Evolutionary conservation across 2,888 invertebrate genomes (phyloP), one percentile per base, ranked within the genome.

Genomic region (Amphipyra berbera): DNA sequence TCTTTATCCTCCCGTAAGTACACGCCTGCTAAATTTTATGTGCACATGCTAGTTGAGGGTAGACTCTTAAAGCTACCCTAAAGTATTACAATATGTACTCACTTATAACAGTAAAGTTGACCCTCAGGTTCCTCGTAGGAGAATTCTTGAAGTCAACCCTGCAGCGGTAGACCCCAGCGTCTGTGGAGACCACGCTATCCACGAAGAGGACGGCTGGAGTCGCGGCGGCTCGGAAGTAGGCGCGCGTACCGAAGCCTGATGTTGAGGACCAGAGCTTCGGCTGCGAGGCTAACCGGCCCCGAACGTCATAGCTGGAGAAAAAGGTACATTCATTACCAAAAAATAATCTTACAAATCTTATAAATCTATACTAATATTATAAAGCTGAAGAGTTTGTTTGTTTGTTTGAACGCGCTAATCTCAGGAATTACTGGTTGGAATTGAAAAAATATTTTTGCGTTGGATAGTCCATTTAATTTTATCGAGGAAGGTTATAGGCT

Each of bases 101-200:
- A 98, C 98, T 97, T 87, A 98, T 97, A 79, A 98, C 97, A 78
- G 97, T 98, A 83, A 98, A 96, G 92, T 98, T 98, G 91, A 98
- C 97, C 93, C 97, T 96, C 82, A 97, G 96, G 89, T 98, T 98
- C 80, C 98, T 96, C 2, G 98, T 98, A 0, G 98, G 98, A 10
- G 98, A 97, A 88, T 97, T 97, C 88, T 97, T 97, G 95, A 98
- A 98, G 95, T 98, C 98, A 6, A 98, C 98, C 64, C 98, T 95
- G 92, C 98, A 98, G 68, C 98, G 96, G 93, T 98, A 98, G 68
- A 97, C 95, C 12, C 98, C 98, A 1, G 96, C 97, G 86, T 98
- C 98, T 44, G 95, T 95, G 68, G 97, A 96, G 57, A 96, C 95
- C 54, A 98, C 97, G 81, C 96, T 96, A 87, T 97, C 97, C 63